phyloP scores from a whole-genome alignment of 2,113 vertebrate genomes.

The Eurystomus gularis region DNA sequence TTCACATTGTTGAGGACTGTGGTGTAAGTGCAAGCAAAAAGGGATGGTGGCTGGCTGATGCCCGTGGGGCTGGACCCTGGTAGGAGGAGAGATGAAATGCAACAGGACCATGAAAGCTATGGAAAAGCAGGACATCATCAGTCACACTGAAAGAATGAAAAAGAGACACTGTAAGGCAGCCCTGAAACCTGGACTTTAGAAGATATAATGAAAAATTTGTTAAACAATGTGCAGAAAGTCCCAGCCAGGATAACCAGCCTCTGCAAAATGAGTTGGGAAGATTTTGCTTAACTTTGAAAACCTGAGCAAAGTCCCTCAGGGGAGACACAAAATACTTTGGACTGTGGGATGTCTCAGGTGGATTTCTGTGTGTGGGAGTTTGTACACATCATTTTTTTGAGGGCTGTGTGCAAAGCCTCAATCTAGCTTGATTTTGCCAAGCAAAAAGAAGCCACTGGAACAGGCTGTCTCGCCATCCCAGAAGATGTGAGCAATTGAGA shows the following conservation, averaged over 20 bases:
- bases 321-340: neutral
- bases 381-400: neutral
- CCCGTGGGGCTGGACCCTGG: neutral
- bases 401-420: neutral
- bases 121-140: neutral
- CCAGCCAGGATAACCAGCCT: neutral
- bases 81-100: neutral
- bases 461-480: neutral
- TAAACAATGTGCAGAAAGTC: neutral
- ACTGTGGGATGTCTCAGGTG: neutral
- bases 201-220: neutral
- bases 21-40: neutral
- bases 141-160: neutral
- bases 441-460: neutral
- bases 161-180: neutral
- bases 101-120: neutral
- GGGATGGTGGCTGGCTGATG: neutral
- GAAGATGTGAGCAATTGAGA: neutral
- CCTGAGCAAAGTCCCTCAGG: neutral
- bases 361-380: neutral
- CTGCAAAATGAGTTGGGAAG: neutral
- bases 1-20: accelerated
- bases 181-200: neutral
- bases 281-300: neutral
- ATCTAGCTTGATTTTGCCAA: neutral